Conservation (phyloP, 2,797 vertebrate species). For the Cossypha polioptera region DNA sequence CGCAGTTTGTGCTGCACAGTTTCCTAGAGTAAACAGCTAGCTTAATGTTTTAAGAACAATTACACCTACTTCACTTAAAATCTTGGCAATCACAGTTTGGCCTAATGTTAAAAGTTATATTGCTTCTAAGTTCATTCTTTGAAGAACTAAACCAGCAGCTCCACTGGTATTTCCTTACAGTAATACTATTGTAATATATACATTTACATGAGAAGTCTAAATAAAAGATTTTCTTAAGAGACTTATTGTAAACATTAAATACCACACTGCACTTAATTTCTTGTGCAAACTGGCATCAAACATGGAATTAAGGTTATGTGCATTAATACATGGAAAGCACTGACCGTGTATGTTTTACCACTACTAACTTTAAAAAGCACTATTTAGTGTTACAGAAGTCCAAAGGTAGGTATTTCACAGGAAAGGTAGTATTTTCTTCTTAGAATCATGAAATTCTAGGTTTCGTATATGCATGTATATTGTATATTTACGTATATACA, state of each 20-base stretch:
- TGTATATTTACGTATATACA: slow-evolving; percentile 49
- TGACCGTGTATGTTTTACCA: slow-evolving; percentile 3
- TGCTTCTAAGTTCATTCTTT: slow-evolving; percentile 33
- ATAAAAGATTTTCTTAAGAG: neutral
- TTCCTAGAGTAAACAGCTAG: neutral
- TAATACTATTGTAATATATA: neutral
- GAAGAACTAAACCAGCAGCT: slow-evolving; percentile 32
- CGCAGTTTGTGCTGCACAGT: neutral
- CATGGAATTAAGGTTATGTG: neutral
- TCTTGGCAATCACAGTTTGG: slow-evolving; percentile 1
- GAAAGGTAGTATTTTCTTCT: slow-evolving; percentile 38
- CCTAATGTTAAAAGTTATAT: slow-evolving; percentile 20
- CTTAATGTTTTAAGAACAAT: neutral
- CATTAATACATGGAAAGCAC: slow-evolving; percentile 28
- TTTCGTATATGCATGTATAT: slow-evolving; percentile 26
- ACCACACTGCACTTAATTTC: neutral
- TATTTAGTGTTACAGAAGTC: slow-evolving; percentile 35
- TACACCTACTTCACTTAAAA: neutral
- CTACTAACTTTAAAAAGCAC: neutral
- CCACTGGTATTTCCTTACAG: neutral
- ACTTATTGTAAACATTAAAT: slow-evolving; percentile 43
- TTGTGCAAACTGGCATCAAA: slow-evolving; percentile 64
- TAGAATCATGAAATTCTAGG: neutral
- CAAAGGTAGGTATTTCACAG: slow-evolving; percentile 20
- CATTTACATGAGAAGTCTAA: neutral